Conservation (phyloP, 2,888 invertebrate genomes). For the Acrobasis repandana region DNA sequence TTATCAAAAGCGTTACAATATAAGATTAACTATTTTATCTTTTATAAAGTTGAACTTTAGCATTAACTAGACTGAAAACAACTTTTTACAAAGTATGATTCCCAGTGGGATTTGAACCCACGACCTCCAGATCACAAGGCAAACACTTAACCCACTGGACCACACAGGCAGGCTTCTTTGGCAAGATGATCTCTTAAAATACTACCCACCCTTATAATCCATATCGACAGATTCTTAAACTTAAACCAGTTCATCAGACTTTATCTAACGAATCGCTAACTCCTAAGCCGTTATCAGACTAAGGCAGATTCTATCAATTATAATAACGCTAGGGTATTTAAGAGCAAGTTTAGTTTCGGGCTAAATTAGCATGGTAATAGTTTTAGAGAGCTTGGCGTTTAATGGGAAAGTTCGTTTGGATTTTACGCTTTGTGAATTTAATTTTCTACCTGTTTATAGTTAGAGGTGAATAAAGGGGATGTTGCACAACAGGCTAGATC, state of each 20-base stretch:
- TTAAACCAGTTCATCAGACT: conserved; percentile 4
- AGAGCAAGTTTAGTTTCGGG: neutral
- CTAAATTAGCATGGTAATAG: conserved; percentile 8
- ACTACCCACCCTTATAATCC: conserved; percentile 8
- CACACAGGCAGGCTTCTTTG: neutral
- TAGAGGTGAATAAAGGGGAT: no score
- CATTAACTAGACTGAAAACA: no score
- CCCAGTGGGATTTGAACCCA: no score
- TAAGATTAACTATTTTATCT: no score
- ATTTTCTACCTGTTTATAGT: neutral
- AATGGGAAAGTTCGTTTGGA: neutral
- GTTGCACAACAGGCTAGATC: no score
- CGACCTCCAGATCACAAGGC: no score
- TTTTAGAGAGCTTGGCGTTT: conserved; percentile 8
- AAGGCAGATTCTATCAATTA: conserved; percentile 19
- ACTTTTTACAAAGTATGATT: no score
- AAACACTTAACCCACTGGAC: no score
- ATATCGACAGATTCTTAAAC: conserved; percentile 6
- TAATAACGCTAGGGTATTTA: conserved; percentile 6
- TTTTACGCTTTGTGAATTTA: neutral
- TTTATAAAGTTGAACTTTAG: no score
- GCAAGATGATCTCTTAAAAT: conserved; percentile 2
- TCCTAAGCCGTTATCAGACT: conserved; percentile 10
- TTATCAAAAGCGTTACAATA: no score
- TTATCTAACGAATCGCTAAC: conserved; percentile 8